Conservation (phyloP, 1,140 invertebrate species). For the Andrena cerasifolii region DNA sequence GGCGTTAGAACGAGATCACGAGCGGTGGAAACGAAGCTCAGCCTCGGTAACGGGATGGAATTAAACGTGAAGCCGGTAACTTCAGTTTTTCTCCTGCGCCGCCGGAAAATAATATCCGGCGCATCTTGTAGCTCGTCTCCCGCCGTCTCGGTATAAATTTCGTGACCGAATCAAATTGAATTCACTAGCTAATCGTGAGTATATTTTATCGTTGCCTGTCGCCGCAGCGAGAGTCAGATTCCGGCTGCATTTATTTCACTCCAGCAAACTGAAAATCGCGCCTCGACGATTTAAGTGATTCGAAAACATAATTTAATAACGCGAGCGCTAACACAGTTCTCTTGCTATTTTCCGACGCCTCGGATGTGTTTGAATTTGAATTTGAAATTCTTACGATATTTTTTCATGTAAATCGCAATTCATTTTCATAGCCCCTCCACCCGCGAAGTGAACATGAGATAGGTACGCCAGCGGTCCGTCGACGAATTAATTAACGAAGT, state of each 20-base stretch:
- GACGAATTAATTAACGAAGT: neutral
- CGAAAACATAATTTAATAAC: constrained; percentile 12
- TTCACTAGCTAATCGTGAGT: constrained; percentile 26
- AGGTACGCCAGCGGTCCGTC: neutral
- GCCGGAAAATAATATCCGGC: constrained; percentile 40
- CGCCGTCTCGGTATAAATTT: constrained; percentile 29
- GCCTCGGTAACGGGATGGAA: neutral
- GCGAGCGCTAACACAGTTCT: no score
- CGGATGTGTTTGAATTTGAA: no score
- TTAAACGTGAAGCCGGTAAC: constrained; percentile 22
- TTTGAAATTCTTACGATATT: no score
- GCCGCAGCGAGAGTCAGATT: constrained; percentile 13
- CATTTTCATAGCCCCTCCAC: neutral
- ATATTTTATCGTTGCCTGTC: constrained; percentile 26
- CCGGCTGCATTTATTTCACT: no score
- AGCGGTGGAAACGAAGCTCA: neutral
- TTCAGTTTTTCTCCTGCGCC: constrained; percentile 4
- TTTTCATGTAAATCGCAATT: no score
- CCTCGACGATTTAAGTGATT: constrained; percentile 1
- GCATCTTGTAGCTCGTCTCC: constrained; percentile 36
- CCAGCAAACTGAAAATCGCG: neutral
- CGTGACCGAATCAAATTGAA: constrained; percentile 18
- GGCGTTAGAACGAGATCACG: neutral
- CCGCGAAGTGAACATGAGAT: neutral
- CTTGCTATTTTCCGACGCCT: no score